A percentile compares a stretch with the other conserved stretches of the same genome.
These are phyloP conservation scores for Crocallis elinguaria DNA, from an alignment of 2,888 invertebrate genomes.

Conservation along the genomic window DNA sequence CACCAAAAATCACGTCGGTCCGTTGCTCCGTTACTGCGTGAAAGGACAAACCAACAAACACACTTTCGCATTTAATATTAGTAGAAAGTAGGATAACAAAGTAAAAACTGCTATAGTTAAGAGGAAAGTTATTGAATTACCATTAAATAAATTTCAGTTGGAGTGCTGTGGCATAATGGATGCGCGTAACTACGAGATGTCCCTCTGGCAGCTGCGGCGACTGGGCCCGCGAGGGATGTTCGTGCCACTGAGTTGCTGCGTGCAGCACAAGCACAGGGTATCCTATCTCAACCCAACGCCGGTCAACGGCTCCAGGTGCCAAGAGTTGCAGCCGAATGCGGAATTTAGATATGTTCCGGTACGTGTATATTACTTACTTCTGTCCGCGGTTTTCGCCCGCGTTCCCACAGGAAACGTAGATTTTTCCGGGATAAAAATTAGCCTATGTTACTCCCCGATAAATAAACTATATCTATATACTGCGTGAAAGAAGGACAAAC, in stretches of 20 bases:
- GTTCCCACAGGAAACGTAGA: no score
- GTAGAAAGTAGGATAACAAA: no score
- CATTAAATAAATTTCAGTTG: slow-evolving; percentile 78
- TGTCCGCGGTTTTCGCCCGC: background rate
- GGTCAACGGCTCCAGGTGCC: slow-evolving; percentile 88
- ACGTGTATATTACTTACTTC: slow-evolving; percentile 29
- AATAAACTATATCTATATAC: no score
- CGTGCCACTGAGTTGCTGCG: slow-evolving; percentile 89
- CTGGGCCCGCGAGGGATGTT: slow-evolving; percentile 88
- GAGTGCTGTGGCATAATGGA: slow-evolving; percentile 92
- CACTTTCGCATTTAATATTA: no score
- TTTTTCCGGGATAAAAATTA: no score
- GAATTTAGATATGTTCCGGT: slow-evolving; percentile 86
- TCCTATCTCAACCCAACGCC: slow-evolving; percentile 91
- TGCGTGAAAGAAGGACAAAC: no score
- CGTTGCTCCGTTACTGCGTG: no score
- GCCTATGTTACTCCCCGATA: background rate
- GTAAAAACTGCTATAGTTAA: no score
- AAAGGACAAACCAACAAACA: no score
- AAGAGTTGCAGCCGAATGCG: slow-evolving; percentile 85
- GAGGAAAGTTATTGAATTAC: background rate
- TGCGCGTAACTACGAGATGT: slow-evolving; percentile 92
- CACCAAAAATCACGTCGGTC: no score
- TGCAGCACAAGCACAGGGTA: slow-evolving; percentile 83
- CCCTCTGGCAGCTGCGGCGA: slow-evolving; percentile 91